Evolutionary conservation across 2,113 vertebrate species (phyloP).

Genomic region (Numenius arquata): DNA sequence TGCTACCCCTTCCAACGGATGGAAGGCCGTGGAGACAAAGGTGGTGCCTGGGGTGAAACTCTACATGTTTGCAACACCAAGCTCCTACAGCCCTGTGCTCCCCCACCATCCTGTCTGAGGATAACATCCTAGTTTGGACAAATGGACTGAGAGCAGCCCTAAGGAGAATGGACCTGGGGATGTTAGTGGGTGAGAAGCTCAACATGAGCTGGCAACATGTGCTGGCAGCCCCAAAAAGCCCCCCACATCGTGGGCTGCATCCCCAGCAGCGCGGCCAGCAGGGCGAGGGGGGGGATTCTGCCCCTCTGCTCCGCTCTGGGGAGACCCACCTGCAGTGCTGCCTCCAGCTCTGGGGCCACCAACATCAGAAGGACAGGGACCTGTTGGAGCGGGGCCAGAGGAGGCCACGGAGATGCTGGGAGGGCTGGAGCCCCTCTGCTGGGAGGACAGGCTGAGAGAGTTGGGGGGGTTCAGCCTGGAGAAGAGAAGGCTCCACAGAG

Average conservation of each 20-base stretch:
- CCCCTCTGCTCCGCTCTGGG: neutral
- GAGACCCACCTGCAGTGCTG: neutral
- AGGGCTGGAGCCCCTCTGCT: neutral
- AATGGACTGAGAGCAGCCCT: neutral
- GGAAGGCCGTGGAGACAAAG: neutral
- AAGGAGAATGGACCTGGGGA: neutral
- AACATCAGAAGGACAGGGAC: neutral
- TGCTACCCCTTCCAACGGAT: neutral
- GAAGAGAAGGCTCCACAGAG: neutral
- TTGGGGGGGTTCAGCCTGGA: neutral
- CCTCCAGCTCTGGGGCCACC: neutral
- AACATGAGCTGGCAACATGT: neutral
- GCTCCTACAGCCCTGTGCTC: neutral
- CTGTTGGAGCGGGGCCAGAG: neutral
- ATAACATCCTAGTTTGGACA: neutral
- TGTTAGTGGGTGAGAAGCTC: neutral
- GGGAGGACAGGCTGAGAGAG: neutral
- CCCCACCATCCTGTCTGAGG: neutral
- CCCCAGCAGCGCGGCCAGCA: neutral
- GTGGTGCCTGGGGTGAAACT: neutral
- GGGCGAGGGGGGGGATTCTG: neutral
- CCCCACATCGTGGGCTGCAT: neutral
- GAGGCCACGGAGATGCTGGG: neutral
- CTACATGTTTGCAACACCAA: neutral
- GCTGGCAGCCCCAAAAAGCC: neutral